Conservation (phyloP, 2,888 invertebrate species). For the Agonopterix arenella region DNA sequence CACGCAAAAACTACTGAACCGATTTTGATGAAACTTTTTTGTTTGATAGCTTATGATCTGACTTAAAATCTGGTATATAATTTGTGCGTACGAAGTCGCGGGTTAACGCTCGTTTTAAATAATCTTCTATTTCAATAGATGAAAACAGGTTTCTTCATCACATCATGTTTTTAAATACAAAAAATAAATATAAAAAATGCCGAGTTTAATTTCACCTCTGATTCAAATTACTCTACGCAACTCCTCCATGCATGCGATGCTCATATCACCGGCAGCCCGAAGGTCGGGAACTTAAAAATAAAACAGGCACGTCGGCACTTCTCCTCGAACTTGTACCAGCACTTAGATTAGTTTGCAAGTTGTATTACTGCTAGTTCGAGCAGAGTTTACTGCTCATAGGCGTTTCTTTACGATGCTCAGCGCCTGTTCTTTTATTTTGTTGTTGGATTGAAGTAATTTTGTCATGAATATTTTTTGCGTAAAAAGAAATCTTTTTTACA, state of each 20-base stretch:
- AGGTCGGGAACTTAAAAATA: constrained; percentile 54
- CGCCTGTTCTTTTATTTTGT: background rate
- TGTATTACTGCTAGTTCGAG: constrained; percentile 13
- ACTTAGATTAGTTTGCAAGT: constrained; percentile 71
- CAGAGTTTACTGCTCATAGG: background rate
- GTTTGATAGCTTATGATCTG: too few relatives aligned
- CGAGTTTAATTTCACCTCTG: constrained; percentile 10
- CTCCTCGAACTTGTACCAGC: constrained; percentile 64
- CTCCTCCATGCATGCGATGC: constrained; percentile 64
- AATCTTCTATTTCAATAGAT: too few relatives aligned
- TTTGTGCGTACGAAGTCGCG: too few relatives aligned
- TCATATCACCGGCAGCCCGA: constrained; percentile 59
- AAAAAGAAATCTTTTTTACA: background rate
- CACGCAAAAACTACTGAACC: too few relatives aligned
- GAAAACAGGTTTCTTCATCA: too few relatives aligned
- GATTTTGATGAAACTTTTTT: too few relatives aligned
- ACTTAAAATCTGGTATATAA: too few relatives aligned
- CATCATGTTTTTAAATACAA: background rate
- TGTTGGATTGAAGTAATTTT: background rate
- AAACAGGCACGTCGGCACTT: constrained; percentile 50
- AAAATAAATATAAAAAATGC: background rate
- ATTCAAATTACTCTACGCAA: constrained; percentile 26
- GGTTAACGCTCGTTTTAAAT: too few relatives aligned
- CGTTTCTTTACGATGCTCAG: constrained; percentile 1
- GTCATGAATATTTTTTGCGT: background rate